A percentile compares a stretch with the other conserved stretches of the same genome.
Evolutionary conservation across 35 echinoderm and acorn worm genomes (phyloP).

Genomic region (Eucidaris tribuloides): DNA sequence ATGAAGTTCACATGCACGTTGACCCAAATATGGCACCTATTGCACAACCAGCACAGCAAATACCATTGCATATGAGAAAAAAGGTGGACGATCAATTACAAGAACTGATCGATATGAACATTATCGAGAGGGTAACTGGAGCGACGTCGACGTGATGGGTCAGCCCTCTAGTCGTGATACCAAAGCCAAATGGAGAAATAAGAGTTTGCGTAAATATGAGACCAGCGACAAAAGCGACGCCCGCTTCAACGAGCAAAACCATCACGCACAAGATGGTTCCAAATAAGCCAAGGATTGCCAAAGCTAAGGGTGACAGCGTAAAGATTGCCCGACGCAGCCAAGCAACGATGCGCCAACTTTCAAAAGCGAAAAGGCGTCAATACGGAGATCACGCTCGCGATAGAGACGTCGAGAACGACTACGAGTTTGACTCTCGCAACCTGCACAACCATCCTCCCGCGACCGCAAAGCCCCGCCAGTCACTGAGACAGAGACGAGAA

Average conservation of each 20-base stretch:
- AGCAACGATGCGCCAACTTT: too few relatives aligned
- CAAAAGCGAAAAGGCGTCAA: too few relatives aligned
- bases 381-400: too few relatives aligned
- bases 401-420: background rate
- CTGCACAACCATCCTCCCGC: background rate
- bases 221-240: constrained; percentile 56
- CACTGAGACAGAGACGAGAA: constrained; percentile 19
- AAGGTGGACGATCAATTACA: constrained; percentile 53
- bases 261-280: too few relatives aligned
- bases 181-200: constrained; percentile 12
- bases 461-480: background rate
- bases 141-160: constrained; percentile 78
- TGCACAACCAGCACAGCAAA: constrained; percentile 36
- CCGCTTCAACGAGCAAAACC: background rate
- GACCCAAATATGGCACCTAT: constrained; percentile 25
- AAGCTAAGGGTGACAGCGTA: too few relatives aligned
- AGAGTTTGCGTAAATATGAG: constrained; percentile 76
- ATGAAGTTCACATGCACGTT: constrained; percentile 44
- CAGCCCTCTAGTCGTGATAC: constrained; percentile 62
- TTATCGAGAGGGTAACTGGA: constrained; percentile 48
- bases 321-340: background rate
- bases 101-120: constrained; percentile 10
- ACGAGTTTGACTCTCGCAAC: background rate
- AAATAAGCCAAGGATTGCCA: too few relatives aligned
- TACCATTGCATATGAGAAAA: constrained; percentile 62